Conservation (phyloP, 2,113 vertebrate species). For the Gallinago paraguaiae region DNA sequence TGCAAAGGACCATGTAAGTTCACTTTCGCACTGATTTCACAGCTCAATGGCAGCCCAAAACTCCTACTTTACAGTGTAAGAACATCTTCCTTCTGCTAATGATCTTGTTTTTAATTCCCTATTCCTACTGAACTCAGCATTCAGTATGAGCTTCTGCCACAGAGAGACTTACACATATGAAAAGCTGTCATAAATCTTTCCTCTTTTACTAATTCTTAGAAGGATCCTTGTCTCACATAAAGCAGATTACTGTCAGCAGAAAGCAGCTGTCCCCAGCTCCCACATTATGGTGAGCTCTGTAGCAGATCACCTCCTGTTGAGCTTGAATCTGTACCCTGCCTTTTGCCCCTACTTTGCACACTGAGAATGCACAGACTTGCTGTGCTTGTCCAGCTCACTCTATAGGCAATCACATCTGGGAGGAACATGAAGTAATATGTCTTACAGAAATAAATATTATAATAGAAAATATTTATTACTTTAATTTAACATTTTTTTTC, state of each 20-base stretch:
- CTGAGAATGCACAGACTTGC: neutral
- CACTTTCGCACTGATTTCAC: neutral
- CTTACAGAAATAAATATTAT: neutral
- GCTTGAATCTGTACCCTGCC: neutral
- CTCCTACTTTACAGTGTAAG: neutral
- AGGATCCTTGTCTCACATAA: neutral
- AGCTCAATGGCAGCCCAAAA: neutral
- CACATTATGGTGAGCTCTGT: neutral
- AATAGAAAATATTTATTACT: neutral
- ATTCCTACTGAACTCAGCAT: neutral
- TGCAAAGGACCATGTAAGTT: neutral
- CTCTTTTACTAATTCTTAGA: neutral
- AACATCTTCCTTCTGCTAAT: neutral
- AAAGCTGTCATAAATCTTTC: conserved; percentile 16
- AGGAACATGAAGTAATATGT: neutral
- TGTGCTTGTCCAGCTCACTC: neutral
- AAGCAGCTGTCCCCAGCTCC: neutral
- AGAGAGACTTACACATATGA: neutral
- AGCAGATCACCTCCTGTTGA: neutral
- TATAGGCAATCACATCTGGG: neutral
- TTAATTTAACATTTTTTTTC: neutral
- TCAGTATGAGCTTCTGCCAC: neutral
- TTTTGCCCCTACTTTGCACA: neutral
- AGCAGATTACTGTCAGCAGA: neutral
- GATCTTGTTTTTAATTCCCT: neutral